phyloP scores from a whole-genome alignment of 2,113 vertebrate species.

The Percina caprodes region DNA sequence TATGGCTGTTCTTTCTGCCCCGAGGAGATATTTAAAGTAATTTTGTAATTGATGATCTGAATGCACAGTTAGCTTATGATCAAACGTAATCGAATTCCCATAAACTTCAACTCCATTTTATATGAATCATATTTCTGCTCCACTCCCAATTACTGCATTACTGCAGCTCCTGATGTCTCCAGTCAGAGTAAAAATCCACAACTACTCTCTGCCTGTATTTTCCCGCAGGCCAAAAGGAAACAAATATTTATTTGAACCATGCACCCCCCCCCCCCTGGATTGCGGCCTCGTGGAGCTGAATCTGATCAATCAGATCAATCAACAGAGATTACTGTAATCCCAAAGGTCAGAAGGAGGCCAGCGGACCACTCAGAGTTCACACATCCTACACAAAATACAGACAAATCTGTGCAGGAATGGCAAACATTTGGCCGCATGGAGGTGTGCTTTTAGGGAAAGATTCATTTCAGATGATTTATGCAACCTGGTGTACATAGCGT shows the following conservation, averaged over 20 bases:
- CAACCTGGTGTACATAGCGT: background rate
- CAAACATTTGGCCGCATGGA: constrained; percentile 19
- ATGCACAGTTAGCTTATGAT: constrained; percentile 6
- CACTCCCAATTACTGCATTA: background rate
- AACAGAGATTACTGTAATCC: constrained; percentile 78
- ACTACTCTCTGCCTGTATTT: background rate
- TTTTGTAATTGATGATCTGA: background rate
- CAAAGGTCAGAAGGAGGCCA: constrained; percentile 67
- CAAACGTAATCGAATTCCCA: background rate
- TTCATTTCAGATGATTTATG: background rate
- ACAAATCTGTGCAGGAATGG: constrained; percentile 64
- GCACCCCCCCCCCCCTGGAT: constrained; percentile 52
- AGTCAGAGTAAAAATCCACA: background rate
- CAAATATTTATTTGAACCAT: constrained; percentile 38
- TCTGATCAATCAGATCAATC: constrained; percentile 82
- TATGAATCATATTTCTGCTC: background rate
- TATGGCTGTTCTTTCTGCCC: background rate
- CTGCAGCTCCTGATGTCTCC: background rate
- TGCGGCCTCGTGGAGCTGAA: constrained; percentile 68
- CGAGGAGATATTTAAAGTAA: background rate
- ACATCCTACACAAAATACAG: constrained; percentile 36
- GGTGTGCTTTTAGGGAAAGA: background rate
- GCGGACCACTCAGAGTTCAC: constrained; percentile 76
- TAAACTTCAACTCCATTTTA: background rate
- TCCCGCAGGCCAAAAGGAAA: constrained; percentile 22